Conservation (phyloP, 2,888 invertebrate genomes). For the Lepidochitona cinerea region DNA sequence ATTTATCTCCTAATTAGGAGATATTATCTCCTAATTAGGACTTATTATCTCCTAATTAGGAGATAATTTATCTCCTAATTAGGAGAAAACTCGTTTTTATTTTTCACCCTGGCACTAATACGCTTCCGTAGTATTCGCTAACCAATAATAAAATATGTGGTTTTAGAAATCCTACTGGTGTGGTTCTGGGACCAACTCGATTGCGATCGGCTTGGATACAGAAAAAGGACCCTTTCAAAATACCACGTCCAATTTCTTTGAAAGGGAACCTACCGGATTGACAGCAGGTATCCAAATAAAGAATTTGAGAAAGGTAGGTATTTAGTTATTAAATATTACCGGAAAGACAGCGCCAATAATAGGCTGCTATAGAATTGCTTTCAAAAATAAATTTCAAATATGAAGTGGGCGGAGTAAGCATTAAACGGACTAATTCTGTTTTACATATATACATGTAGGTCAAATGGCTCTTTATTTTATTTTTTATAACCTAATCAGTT, state of each 20-base stretch:
- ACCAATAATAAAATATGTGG: no score
- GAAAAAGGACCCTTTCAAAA: neutral
- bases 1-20: no score
- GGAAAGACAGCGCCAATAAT: neutral
- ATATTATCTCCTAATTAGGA: no score
- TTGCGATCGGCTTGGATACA: neutral
- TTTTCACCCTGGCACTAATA: no score
- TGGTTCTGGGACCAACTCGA: constrained; percentile 36
- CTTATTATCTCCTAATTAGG: no score
- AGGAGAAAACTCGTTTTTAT: no score
- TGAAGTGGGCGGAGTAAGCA: neutral
- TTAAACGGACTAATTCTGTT: neutral
- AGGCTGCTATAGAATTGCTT: no score
- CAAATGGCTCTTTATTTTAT: neutral
- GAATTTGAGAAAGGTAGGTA: constrained; percentile 59
- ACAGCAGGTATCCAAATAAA: constrained; percentile 74
- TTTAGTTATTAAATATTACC: no score
- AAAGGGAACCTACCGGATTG: constrained; percentile 73
- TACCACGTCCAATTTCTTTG: constrained; percentile 59
- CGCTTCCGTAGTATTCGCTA: no score
- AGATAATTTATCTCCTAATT: no score
- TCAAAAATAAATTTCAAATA: neutral
- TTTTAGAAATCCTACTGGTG: constrained; percentile 66
- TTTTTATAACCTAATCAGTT: neutral
- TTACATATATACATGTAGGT: neutral